Conservation (phyloP, 2,797 vertebrate species). For the Helicolenus hilgendorfi region DNA sequence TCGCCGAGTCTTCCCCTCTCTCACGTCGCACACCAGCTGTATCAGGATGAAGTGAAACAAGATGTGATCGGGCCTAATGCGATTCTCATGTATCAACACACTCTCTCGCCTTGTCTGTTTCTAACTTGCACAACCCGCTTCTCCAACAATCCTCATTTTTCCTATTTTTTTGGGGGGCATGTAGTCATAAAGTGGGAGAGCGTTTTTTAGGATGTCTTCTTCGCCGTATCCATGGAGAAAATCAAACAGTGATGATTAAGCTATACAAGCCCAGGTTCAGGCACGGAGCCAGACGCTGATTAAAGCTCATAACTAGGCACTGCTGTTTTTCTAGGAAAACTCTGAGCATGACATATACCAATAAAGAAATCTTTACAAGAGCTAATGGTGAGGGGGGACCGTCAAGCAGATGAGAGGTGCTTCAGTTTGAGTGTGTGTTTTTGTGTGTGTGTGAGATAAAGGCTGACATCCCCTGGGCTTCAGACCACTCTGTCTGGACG, state of each 20-base stretch:
- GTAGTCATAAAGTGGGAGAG: conserved; percentile 49
- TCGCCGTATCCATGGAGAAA: conserved; percentile 78
- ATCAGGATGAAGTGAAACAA: conserved; percentile 39
- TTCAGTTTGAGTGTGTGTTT: conserved; percentile 47
- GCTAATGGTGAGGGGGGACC: conserved; percentile 43
- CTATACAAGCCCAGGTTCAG: conserved; percentile 44
- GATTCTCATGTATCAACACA: conserved; percentile 56
- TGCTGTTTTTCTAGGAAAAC: conserved; percentile 68
- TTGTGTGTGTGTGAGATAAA: conserved; percentile 40
- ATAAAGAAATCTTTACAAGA: conserved; percentile 64
- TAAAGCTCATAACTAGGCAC: conserved; percentile 72
- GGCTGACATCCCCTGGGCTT: conserved; percentile 53
- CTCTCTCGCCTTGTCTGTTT: conserved; percentile 28
- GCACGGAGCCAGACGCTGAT: conserved; percentile 69
- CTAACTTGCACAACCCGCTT: conserved; percentile 44
- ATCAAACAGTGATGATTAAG: conserved; percentile 66
- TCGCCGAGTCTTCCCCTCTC: not conserved
- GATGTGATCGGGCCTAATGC: conserved; percentile 55
- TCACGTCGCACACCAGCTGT: conserved; percentile 19
- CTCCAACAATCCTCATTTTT: conserved; percentile 34
- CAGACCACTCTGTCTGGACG: conserved; percentile 56
- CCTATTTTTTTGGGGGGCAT: conserved; percentile 23
- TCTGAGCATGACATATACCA: conserved; percentile 57
- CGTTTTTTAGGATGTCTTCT: conserved; percentile 42
- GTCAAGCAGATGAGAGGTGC: conserved; percentile 41